Conservation (phyloP, 2,113 vertebrate genomes). For the Chaenogobius annularis region DNA sequence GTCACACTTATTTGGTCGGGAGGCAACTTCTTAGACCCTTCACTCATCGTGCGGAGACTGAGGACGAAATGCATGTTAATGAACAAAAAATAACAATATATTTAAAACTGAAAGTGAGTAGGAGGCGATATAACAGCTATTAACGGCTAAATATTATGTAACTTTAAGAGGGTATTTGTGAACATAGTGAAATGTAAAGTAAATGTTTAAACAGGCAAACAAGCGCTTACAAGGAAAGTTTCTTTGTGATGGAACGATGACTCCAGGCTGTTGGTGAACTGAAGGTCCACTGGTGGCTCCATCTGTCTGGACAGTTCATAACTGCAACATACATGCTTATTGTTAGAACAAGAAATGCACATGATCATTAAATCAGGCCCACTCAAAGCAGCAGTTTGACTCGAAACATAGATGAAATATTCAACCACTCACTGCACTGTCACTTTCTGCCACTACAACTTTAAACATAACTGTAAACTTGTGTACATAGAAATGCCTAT, state of each 20-base stretch:
- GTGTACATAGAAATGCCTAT: too few relatives aligned
- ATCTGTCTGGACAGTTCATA: conserved; percentile 82
- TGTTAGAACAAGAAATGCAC: background rate
- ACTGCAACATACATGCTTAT: conserved; percentile 61
- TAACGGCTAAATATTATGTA: background rate
- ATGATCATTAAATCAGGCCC: background rate
- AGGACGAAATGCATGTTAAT: background rate
- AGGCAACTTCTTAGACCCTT: conserved; percentile 62
- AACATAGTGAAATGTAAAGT: background rate
- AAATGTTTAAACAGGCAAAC: conserved; percentile 20
- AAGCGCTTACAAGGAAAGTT: conserved; percentile 83
- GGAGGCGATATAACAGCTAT: background rate
- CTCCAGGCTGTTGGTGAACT: conserved; percentile 79
- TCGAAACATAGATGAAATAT: too few relatives aligned
- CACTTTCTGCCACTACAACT: too few relatives aligned
- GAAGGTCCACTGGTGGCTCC: conserved; percentile 83
- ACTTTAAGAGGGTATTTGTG: background rate
- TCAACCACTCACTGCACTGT: too few relatives aligned
- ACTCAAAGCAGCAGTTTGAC: too few relatives aligned
- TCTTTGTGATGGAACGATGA: conserved; percentile 79
- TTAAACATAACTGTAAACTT: too few relatives aligned
- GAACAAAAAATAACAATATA: background rate
- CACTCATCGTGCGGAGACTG: conserved; percentile 68
- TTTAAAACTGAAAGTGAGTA: background rate
- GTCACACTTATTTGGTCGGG: conserved; percentile 77